These are phyloP conservation scores for Phoxinus dragarum DNA, from an alignment of 2,797 vertebrate species.

Conservation along the genomic window DNA sequence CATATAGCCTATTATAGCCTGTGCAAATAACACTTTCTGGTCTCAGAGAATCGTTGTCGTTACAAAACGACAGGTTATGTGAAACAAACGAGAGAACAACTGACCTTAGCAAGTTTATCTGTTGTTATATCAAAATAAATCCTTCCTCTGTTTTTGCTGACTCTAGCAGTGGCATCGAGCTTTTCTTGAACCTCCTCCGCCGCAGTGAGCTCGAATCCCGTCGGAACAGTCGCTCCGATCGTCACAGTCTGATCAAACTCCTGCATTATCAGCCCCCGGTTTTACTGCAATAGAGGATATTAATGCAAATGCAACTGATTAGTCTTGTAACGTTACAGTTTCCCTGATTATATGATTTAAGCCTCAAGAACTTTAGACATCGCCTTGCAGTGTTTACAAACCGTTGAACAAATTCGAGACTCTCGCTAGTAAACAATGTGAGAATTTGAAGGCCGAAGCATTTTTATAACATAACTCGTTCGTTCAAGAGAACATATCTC, in stretches of 20 bases:
- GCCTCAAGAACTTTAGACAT: neutral
- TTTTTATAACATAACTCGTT: neutral
- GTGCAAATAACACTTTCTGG: neutral
- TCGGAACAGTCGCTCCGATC: slow-evolving; percentile 94
- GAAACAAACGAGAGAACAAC: neutral
- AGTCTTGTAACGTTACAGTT: no score
- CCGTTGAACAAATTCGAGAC: no score
- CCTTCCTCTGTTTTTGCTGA: slow-evolving; percentile 91
- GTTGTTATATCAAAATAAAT: slow-evolving; percentile 91
- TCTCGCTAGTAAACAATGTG: neutral
- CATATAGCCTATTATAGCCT: no score
- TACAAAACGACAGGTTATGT: neutral
- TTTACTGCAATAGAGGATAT: neutral
- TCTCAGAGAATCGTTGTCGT: neutral
- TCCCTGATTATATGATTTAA: neutral
- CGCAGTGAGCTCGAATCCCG: slow-evolving; percentile 92
- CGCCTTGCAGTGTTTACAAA: neutral
- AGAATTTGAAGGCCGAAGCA: neutral
- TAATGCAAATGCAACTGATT: neutral
- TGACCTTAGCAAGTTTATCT: slow-evolving; percentile 85
- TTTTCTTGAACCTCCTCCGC: slow-evolving; percentile 93
- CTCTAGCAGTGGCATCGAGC: slow-evolving; percentile 81
- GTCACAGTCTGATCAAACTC: slow-evolving; percentile 67
- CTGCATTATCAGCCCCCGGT: slow-evolving; percentile 6
- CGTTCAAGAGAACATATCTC: neutral